Conservation (phyloP, 2,113 vertebrate species). For the Aldabrachelys gigantea region DNA sequence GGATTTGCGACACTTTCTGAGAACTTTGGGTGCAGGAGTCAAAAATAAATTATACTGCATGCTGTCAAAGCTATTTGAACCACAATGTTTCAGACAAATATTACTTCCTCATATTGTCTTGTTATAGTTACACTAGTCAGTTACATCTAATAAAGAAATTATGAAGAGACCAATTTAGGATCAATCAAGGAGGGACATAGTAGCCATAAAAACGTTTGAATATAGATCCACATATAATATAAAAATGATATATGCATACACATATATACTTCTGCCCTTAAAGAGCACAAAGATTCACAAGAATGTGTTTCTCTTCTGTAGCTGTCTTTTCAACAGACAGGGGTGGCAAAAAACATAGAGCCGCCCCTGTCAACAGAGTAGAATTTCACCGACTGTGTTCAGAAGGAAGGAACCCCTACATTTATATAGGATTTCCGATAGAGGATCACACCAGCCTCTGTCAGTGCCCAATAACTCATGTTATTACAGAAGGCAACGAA, state of each 20-base stretch:
- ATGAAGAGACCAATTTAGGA: neutral
- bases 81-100: neutral
- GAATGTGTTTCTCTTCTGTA: neutral
- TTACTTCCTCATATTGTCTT: neutral
- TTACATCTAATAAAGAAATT: neutral
- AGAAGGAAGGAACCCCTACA: neutral
- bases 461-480: neutral
- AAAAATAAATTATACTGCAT: neutral
- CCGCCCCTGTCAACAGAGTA: neutral
- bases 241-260: no score
- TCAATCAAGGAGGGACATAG: neutral
- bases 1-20: neutral
- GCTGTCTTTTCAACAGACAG: neutral
- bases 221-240: no score
- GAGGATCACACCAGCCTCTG: neutral
- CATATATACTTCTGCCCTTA: neutral
- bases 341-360: no score
- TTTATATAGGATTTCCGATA: neutral
- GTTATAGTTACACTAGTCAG: neutral
- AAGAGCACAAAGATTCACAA: neutral
- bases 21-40: neutral
- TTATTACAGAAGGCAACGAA: neutral
- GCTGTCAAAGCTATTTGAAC: neutral
- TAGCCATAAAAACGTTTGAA: neutral
- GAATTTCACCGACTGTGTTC: neutral